These are phyloP conservation scores for Myotis findleyi DNA, from an alignment of 2,797 vertebrate species.

Conservation along the genomic window DNA sequence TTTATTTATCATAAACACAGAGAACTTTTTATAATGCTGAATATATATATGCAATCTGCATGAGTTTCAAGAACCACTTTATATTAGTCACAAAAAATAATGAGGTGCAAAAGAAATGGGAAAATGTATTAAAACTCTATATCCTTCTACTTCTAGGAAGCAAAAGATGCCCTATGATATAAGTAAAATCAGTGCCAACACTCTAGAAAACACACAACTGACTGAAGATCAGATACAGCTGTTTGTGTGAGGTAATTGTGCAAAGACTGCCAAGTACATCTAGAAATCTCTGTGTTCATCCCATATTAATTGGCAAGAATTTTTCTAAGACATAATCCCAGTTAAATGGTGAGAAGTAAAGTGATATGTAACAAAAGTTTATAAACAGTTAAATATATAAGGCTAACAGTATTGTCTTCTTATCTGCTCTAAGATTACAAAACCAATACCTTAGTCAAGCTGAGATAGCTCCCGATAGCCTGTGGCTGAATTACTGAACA, in stretches of 20 bases:
- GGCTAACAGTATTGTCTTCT: conserved; percentile 64
- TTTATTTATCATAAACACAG: conserved; percentile 67
- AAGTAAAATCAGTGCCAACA: conserved; percentile 75
- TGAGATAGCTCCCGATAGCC: conserved; percentile 43
- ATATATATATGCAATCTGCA: conserved; percentile 12
- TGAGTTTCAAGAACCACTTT: conserved; percentile 65
- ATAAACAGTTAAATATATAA: conserved; percentile 64
- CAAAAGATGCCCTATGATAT: conserved; percentile 68
- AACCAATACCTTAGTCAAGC: conserved; percentile 42
- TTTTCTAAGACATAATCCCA: conserved; percentile 66
- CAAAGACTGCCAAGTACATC: conserved; percentile 76
- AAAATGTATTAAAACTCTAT: conserved; percentile 66
- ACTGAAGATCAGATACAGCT: conserved; percentile 84
- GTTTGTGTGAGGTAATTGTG: conserved; percentile 78
- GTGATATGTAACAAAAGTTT: conserved; percentile 73
- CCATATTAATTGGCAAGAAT: conserved; percentile 77
- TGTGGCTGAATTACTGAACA: conserved; percentile 41
- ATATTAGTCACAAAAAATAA: conserved; percentile 74
- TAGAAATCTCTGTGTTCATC: conserved; percentile 76
- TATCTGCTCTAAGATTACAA: conserved; percentile 60
- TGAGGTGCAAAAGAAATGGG: conserved; percentile 69
- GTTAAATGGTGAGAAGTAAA: conserved; percentile 69
- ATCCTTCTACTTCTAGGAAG: conserved; percentile 75
- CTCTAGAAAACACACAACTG: conserved; percentile 76
- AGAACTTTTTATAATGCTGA: conserved; percentile 50